Evolutionary conservation across 2,113 vertebrate species (phyloP), one percentile per base, ranked within the genome.

Genomic region (Mesitornis unicolor): DNA sequence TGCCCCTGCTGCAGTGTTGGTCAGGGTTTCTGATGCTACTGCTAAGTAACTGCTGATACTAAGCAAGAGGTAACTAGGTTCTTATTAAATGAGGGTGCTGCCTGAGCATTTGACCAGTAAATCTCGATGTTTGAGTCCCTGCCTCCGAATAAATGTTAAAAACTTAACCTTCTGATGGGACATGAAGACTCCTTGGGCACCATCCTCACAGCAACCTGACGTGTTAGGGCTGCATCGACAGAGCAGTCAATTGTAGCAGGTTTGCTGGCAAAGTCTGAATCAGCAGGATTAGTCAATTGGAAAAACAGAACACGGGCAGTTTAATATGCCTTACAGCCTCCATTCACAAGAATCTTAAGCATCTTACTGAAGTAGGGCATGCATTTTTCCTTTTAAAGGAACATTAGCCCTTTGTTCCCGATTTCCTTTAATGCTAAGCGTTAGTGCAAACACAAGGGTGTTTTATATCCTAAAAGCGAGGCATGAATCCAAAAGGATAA

Each of bases 281-380:
- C 93, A 94, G 93, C 83, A 93, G 94, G 84, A 97, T 96, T 89
- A 90, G 51, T 81, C 70, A 65, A 89, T 61, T 54, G 68, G 70
- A 71, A 87, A 74, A 96, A 61, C 53, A 93, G 87, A 84, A 84
- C 74, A 78, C 31, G 36, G 71, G 79, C 76, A 85, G 78, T 92
- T 94, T 88, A 90, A 88, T 63, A 74, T 91, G 85, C 89, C 91
- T 92, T 89, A 87, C 54, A 96, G 87, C 71, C 75, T 79, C 75
- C 91, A 93, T 95, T 96, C 92, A 97, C 68, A 81, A 96, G 88
- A 96, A 96, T 86, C 59, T 85, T 96, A 96, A 96, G 96, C 93
- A 96, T 70, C 78, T 97, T 96, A 97, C 74, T 86, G 31, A 97
- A 97, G 70, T 91, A 93, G 96, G 94, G 75, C 79, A 90, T 53